Base-by-base conservation (phyloP, 1,140 invertebrate genomes). In the Hestina assimilis region DNA sequence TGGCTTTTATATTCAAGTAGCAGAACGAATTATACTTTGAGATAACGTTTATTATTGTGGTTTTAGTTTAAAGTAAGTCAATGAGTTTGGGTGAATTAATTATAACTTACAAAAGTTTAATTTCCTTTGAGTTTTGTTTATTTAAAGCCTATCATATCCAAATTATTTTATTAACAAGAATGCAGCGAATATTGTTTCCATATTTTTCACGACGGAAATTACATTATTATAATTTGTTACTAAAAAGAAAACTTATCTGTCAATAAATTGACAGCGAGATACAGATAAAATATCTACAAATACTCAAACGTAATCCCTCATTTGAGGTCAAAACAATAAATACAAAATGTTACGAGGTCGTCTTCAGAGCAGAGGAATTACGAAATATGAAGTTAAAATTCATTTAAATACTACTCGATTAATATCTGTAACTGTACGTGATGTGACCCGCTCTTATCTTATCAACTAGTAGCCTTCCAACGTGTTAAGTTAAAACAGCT, bases 261-360 rank as follows among this genome's bases (percentile, higher is more conserved):
- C 51, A 45, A 52, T 40, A 40, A 50, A 50, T 40, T 38, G 47
- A 51, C 47, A 51, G 33, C 33, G 9, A 33, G 20, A 41, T 20
- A 52, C 53, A 55, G 53, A 55, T 55, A 41, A 5, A 40, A 55
- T 47, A 47, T 55, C 43, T 48, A 43, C 15, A 1, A 8, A 15
- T 35, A 28, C 31, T 41, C 40, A 19, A 48, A 20, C 11, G 14
- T 50, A 57, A 57, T 57, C 54, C 54, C 17, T 40, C 8, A 48
- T 51, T 43, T 50, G 26, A 53, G 57, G 48, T n/a, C 40, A 48
- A 59, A 52, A 59, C 31, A 53, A 53, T 59, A 59, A 58, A 43
- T 26, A 31, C 42, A 8, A 47, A 46, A 53, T 53, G 57, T 59
- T 53, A 59, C 56, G 56, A 59, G 56, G 56, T 46, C 56, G 43